Percentiles rank a stretch among this genome's conserved stretches.
These are phyloP conservation scores for Rutilus rutilus DNA, from an alignment of 2,113 vertebrate genomes.

Conservation along the genomic window DNA sequence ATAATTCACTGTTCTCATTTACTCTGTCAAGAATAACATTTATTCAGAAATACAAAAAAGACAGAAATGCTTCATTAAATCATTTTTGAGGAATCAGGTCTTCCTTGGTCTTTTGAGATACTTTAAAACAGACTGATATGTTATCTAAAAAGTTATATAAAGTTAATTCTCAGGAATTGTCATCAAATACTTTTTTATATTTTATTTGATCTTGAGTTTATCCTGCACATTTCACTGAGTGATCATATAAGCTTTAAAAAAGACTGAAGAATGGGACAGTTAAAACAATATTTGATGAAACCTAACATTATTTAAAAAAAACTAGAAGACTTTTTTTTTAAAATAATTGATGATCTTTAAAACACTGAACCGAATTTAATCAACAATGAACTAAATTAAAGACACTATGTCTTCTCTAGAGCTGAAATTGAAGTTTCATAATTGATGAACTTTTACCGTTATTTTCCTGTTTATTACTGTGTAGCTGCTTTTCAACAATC, in stretches of 20 bases:
- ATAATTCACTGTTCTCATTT: neutral
- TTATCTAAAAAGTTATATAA: neutral
- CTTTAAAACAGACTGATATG: neutral
- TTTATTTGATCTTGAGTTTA: no score
- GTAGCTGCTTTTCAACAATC: neutral
- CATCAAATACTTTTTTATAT: neutral
- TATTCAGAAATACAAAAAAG: neutral
- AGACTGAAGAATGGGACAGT: no score
- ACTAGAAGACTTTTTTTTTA: no score
- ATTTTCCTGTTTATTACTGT: neutral
- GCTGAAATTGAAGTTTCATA: neutral
- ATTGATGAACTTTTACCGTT: neutral
- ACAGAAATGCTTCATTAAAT: neutral
- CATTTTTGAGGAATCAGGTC: neutral
- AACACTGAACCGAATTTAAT: neutral
- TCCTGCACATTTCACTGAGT: neutral
- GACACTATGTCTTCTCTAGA: neutral
- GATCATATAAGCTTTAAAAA: neutral
- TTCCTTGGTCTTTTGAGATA: neutral
- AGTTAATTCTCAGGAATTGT: neutral
- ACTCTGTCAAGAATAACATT: neutral
- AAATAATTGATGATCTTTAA: neutral
- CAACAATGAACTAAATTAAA: neutral
- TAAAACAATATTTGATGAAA: no score
- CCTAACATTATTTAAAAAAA: no score